A percentile compares a stretch with the other conserved stretches of the same genome.
Evolutionary conservation across 2,797 vertebrate genomes (phyloP).

Genomic region (Falco cherrug): DNA sequence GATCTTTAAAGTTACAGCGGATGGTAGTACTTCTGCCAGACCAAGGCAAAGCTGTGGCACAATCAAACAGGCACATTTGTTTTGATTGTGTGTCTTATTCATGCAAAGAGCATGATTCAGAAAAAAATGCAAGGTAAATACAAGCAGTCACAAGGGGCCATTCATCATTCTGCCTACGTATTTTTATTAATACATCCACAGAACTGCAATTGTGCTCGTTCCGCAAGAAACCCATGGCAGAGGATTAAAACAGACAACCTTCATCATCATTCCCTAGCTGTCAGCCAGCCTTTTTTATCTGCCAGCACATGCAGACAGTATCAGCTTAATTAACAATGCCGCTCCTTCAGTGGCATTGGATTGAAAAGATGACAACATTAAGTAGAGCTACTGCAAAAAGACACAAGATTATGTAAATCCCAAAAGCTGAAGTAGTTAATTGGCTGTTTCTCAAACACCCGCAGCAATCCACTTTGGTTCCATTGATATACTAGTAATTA

Average conservation of each 20-base stretch:
- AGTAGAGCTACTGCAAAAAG: neutral
- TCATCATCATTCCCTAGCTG: neutral
- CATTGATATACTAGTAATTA: neutral
- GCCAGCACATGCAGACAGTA: neutral
- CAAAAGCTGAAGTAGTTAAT: neutral
- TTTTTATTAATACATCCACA: neutral
- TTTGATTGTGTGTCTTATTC: neutral
- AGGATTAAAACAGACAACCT: neutral
- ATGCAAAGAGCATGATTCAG: neutral
- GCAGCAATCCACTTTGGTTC: neutral
- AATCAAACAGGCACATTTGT: neutral
- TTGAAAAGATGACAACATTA: neutral
- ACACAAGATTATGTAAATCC: neutral
- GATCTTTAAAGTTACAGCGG: neutral
- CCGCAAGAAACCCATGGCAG: neutral
- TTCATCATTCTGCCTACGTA: neutral
- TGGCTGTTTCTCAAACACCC: neutral
- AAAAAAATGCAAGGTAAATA: neutral
- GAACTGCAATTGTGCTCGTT: slow-evolving; percentile 7
- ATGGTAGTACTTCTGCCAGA: neutral
- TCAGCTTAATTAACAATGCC: neutral
- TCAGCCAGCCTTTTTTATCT: neutral
- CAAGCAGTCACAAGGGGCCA: neutral
- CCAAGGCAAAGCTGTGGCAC: neutral
- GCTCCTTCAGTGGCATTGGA: neutral